phyloP scores from a whole-genome alignment of 2,888 invertebrate species.

The Stenodera caucasica region DNA sequence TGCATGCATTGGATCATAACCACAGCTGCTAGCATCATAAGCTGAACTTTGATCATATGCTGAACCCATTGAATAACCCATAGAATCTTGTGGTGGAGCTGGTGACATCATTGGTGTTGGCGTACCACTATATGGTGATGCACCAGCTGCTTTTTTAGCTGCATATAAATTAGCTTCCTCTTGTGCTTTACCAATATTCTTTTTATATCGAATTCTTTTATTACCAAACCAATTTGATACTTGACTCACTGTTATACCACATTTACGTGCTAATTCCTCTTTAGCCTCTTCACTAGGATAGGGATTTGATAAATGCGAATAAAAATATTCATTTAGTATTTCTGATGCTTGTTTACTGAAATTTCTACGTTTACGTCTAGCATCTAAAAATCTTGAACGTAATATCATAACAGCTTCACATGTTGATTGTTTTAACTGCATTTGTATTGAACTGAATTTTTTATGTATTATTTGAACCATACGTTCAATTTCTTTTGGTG shows the following conservation, averaged over 20 bases:
- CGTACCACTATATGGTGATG: constrained; percentile 75
- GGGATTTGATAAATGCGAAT: constrained; percentile 98
- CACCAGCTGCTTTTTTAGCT: constrained; percentile 94
- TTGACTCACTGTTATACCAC: constrained; percentile 93
- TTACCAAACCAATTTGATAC: constrained; percentile 99
- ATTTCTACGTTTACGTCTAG: constrained; percentile 91
- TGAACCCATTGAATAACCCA: constrained; percentile 91
- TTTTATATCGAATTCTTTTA: constrained; percentile 99
- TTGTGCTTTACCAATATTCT: constrained; percentile 99
- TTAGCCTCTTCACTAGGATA: constrained; percentile 99
- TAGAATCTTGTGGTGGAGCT: constrained; percentile 88
- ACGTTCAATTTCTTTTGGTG: constrained; percentile 98
- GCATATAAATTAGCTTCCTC: constrained; percentile 99
- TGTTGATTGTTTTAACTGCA: constrained; percentile 99
- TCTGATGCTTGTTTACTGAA: constrained; percentile 99
- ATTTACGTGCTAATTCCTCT: constrained; percentile 98
- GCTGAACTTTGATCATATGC: constrained; percentile 88
- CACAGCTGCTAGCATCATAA: constrained; percentile 88
- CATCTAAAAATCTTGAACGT: constrained; percentile 79
- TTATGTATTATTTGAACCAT: constrained; percentile 99
- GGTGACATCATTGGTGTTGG: constrained; percentile 96
- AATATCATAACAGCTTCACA: constrained; percentile 99
- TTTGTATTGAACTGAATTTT: constrained; percentile 96
- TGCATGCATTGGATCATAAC: constrained; percentile 86
- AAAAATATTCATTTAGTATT: constrained; percentile 99